Evolutionary conservation across 1,140 invertebrate species (phyloP), one percentile per base, ranked within the genome.

Genomic region (Camponotus pennsylvanicus): DNA sequence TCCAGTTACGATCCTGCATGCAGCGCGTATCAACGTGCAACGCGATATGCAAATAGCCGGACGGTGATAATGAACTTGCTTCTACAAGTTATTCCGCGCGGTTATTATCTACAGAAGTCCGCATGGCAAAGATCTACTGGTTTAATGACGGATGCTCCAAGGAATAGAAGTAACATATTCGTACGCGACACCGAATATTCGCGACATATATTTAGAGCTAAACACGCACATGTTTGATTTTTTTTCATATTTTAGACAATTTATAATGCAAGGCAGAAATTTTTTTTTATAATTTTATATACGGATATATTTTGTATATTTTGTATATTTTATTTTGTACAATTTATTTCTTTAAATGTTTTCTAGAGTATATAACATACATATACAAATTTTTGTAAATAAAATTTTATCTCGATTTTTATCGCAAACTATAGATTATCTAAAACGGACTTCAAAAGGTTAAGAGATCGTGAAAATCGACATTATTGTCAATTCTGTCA

Each of bases 21-120:
- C 13, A n/a, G 55, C 80, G 42, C 82, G 61, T 85, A 77, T 76
- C 40, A 67, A 73, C 42, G 52, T 34, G 55, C 27, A 82, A 61
- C 27, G 45, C 37, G 71, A 83, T 69, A 75, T 73, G 75, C 66
- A 84, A 80, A 82, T 75, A 32, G 52, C n/a, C 27, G 27, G 40
- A 64, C 73, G 21, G 37, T 80, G 76, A 34, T 88, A 88, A 88
- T 88, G 71, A 88, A 88, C 71, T 88, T 88, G 69, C 77, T 69
- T 82, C 49, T 27, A 59, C 61, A 63, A 88, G 49, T 70, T 70
- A 57, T 59, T 70, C 55, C 15, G 52, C 11, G 21, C 45, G 13
- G 21, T 13, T 71, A 45, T 83, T 27, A 61, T 83, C 79, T 45
- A 7, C 69, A 40, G 27, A 45, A 63, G 32, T 75, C 18, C 21